Evolutionary conservation across 1,140 invertebrate species (phyloP).

Genomic region (Mizuhopecten yessoensis): DNA sequence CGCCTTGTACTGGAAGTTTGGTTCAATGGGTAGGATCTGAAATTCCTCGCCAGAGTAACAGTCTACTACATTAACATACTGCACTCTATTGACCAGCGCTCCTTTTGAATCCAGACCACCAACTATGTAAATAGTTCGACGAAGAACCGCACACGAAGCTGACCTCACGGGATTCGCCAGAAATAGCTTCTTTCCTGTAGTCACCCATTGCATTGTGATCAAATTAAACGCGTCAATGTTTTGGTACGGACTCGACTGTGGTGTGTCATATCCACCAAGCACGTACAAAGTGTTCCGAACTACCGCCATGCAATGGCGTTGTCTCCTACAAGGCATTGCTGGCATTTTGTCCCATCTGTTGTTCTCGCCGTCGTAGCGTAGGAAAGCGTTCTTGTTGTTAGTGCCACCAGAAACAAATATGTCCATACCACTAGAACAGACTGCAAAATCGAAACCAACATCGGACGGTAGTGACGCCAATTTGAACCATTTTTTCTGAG

Average conservation of each 20-base stretch:
- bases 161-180: constrained; percentile 43
- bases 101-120: constrained; percentile 15
- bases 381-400: background rate
- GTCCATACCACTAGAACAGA: background rate
- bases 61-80: constrained; percentile 32
- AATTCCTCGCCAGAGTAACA: background rate
- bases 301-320: constrained; percentile 46
- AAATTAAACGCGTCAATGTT: constrained; percentile 9
- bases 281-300: constrained; percentile 38
- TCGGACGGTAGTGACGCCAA: constrained; percentile 34
- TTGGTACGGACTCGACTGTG: background rate
- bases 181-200: background rate
- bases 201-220: background rate
- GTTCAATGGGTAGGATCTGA: background rate
- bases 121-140: constrained; percentile 44
- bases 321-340: background rate
- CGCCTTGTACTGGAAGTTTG: background rate
- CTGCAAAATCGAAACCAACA: constrained; percentile 49
- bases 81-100: background rate
- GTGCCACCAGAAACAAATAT: constrained; percentile 48
- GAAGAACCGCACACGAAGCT: background rate
- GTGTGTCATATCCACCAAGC: constrained; percentile 21
- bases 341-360: constrained; percentile 38
- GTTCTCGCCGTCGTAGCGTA: background rate
- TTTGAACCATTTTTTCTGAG: constrained; percentile 51